A percentile compares a stretch with the other conserved stretches of the same genome.
phyloP scores from a whole-genome alignment of 2,888 invertebrate species.

The Eurytoma californica region DNA sequence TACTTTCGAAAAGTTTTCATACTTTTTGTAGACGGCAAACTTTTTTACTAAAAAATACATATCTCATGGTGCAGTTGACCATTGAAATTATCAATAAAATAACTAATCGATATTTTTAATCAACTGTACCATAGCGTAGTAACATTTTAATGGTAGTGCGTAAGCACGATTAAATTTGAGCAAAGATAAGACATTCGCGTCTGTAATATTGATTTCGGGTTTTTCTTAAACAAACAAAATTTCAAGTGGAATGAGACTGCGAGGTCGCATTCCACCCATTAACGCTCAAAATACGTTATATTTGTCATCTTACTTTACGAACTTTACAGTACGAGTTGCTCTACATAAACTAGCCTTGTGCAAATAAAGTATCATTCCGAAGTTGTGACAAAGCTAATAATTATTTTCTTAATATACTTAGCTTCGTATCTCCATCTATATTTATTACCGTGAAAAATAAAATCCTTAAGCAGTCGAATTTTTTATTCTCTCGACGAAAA shows the following conservation, averaged over 20 bases:
- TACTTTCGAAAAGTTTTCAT: slow-evolving; percentile 28
- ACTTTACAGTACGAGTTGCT: slow-evolving; percentile 26
- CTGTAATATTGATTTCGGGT: too few relatives aligned
- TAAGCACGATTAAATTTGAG: background rate
- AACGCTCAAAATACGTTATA: slow-evolving; percentile 25
- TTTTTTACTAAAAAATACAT: slow-evolving; percentile 11
- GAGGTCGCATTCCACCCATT: slow-evolving; percentile 21
- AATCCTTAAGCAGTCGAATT: too few relatives aligned
- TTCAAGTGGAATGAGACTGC: background rate
- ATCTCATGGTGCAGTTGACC: background rate
- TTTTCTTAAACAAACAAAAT: background rate
- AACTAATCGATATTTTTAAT: too few relatives aligned
- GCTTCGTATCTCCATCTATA: too few relatives aligned
- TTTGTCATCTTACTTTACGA: slow-evolving; percentile 37
- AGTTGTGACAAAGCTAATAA: slow-evolving; percentile 14
- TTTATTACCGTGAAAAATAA: too few relatives aligned
- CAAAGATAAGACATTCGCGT: background rate
- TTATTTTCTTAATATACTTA: slow-evolving; percentile 18
- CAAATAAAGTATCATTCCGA: slow-evolving; percentile 8
- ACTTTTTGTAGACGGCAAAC: slow-evolving; percentile 10
- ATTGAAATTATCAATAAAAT: background rate
- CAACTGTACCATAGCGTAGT: too few relatives aligned
- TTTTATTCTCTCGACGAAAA: too few relatives aligned
- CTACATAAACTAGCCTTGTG: slow-evolving; percentile 27
- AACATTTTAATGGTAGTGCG: too few relatives aligned